These are phyloP conservation scores for Yponomeuta evonymella DNA, from an alignment of 2,888 invertebrate species.

Conservation along the genomic window DNA sequence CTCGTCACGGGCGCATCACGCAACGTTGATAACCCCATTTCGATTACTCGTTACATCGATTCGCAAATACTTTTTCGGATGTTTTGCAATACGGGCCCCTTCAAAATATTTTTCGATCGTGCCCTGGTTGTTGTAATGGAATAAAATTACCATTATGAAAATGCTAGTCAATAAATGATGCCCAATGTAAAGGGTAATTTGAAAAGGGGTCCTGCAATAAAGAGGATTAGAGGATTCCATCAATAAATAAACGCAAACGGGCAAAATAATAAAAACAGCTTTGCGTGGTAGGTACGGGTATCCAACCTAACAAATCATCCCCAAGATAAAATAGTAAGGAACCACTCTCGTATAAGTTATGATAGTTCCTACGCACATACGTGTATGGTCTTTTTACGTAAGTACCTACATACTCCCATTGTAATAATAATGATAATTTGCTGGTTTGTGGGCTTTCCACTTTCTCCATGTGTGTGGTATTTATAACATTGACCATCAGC, in stretches of 20 bases:
- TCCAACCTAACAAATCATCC: background rate
- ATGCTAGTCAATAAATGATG: background rate
- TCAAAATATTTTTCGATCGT: background rate
- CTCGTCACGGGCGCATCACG: slow-evolving; percentile 17
- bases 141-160: slow-evolving; percentile 1
- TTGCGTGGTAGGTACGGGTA: background rate
- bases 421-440: background rate
- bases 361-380: background rate
- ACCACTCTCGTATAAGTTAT: slow-evolving; percentile 12
- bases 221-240: background rate
- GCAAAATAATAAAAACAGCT: slow-evolving; percentile 1
- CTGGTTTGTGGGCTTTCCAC: background rate
- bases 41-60: slow-evolving; percentile 20
- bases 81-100: slow-evolving; percentile 7
- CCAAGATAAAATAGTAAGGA: slow-evolving; percentile 10
- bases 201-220: background rate
- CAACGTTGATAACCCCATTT: slow-evolving; percentile 15
- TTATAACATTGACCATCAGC: background rate
- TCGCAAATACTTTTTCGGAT: slow-evolving; percentile 8
- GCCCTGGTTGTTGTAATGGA: background rate
- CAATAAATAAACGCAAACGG: slow-evolving; percentile 2
- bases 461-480: background rate
- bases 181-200: background rate
- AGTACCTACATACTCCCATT: background rate
- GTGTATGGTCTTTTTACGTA: background rate